Evolutionary conservation across 2,113 vertebrate species (phyloP).

Genomic region (Taurulus bubalis): DNA sequence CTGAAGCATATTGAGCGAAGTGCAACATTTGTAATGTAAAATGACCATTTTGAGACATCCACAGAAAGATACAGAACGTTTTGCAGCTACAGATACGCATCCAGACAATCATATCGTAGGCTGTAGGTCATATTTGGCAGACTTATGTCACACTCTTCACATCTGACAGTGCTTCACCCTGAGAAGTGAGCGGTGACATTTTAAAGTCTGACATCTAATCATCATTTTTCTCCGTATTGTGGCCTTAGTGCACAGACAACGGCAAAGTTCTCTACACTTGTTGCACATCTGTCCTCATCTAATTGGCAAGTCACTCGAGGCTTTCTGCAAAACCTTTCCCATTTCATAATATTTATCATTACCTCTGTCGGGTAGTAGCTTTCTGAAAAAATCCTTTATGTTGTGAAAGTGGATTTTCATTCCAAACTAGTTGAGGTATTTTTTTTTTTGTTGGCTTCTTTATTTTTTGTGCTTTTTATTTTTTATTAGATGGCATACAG

Average conservation of each 20-base stretch:
- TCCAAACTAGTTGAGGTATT: slow-evolving; percentile 3
- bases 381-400: not conserved
- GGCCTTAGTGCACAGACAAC: slow-evolving; percentile 25
- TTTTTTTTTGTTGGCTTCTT: not conserved
- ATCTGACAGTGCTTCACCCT: slow-evolving; percentile 40
- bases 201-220: slow-evolving; percentile 52
- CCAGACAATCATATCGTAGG: slow-evolving; percentile 12
- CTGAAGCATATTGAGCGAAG: not conserved
- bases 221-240: slow-evolving; percentile 42
- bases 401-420: slow-evolving; percentile 8
- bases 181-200: slow-evolving; percentile 58
- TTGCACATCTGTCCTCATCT: slow-evolving; percentile 36
- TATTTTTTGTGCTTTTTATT: not conserved
- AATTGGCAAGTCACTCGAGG: slow-evolving; percentile 29
- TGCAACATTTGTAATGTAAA: slow-evolving; percentile 1
- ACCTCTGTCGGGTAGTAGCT: slow-evolving; percentile 11
- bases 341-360: slow-evolving; percentile 24
- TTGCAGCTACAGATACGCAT: slow-evolving; percentile 3
- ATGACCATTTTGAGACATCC: not conserved
- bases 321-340: slow-evolving; percentile 23
- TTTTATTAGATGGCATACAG: slow-evolving; percentile 20
- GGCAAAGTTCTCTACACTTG: slow-evolving; percentile 43
- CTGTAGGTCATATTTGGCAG: slow-evolving; percentile 48
- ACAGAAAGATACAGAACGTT: not conserved
- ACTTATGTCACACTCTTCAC: slow-evolving; percentile 40